These are phyloP conservation scores for Scaptomyza hsui DNA, from an alignment of 1,140 invertebrate species.

Conservation along the genomic window DNA sequence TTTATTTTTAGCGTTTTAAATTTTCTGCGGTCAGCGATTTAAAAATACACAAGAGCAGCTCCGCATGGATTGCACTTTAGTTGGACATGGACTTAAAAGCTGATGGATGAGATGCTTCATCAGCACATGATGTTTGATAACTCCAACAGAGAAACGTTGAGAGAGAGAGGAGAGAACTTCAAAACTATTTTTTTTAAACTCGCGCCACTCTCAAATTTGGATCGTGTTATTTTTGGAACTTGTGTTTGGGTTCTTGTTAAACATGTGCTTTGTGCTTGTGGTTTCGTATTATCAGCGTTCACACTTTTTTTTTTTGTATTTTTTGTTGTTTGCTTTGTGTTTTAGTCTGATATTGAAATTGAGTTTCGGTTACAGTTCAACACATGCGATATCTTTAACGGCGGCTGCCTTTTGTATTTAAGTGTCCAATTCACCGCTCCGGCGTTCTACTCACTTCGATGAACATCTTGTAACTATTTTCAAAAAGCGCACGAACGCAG, in stretches of 20 bases:
- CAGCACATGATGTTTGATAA: slow-evolving; percentile 6
- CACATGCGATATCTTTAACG: slow-evolving; percentile 56
- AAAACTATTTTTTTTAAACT: slow-evolving; percentile 13
- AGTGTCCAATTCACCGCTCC: slow-evolving; percentile 70
- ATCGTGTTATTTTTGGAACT: slow-evolving; percentile 28
- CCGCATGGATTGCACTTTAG: slow-evolving; percentile 60
- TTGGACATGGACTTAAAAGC: slow-evolving; percentile 38
- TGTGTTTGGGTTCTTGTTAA: slow-evolving; percentile 15
- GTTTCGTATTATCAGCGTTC: slow-evolving; percentile 29
- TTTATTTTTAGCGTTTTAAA: slow-evolving; percentile 66
- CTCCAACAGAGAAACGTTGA: not conserved
- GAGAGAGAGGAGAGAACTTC: not conserved
- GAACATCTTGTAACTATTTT: slow-evolving; percentile 84
- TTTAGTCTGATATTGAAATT: slow-evolving; percentile 38
- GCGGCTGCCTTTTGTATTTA: slow-evolving; percentile 43
- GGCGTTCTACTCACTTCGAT: slow-evolving; percentile 83
- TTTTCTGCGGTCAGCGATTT: slow-evolving; percentile 75
- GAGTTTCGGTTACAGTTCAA: slow-evolving; percentile 45
- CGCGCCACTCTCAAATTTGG: slow-evolving; percentile 19
- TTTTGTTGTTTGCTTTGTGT: slow-evolving; percentile 35
- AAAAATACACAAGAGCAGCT: slow-evolving; percentile 73
- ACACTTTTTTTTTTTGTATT: slow-evolving; percentile 31
- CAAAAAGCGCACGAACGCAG: slow-evolving; percentile 82
- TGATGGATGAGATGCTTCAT: slow-evolving; percentile 1
- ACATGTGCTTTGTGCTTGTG: slow-evolving; percentile 17